Evolutionary conservation across 2,113 vertebrate species (phyloP).

Genomic region (Cryptotis parvus): DNA sequence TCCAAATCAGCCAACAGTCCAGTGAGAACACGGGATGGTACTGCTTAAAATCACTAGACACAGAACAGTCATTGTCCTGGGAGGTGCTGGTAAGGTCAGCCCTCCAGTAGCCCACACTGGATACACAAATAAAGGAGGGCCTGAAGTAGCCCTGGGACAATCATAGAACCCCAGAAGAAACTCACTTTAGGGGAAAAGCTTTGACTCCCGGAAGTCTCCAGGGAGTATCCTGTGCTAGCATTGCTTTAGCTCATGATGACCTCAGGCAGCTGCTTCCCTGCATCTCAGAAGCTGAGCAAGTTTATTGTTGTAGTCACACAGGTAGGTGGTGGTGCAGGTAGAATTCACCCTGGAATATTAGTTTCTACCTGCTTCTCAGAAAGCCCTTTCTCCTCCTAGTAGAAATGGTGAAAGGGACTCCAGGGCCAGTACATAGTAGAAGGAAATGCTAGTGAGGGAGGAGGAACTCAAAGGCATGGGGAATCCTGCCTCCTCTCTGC

Average conservation of each 20-base stretch:
- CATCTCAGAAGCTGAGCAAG: neutral
- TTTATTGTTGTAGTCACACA: neutral
- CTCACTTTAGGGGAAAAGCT: neutral
- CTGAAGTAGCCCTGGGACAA: neutral
- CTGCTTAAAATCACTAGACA: neutral
- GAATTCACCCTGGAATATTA: neutral
- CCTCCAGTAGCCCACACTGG: neutral
- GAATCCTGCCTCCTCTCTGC: neutral
- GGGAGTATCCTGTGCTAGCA: neutral
- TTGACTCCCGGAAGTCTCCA: neutral
- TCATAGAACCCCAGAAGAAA: neutral
- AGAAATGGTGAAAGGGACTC: neutral
- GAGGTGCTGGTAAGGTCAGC: neutral
- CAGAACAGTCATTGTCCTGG: neutral
- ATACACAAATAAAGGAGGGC: neutral
- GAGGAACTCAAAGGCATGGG: neutral
- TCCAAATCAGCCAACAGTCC: neutral
- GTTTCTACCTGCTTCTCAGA: neutral
- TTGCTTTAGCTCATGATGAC: neutral
- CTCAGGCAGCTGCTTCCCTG: neutral
- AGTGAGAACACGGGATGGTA: neutral
- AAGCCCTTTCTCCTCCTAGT: neutral
- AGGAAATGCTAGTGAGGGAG: neutral
- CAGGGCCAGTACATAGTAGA: neutral
- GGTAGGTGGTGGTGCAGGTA: neutral